Evolutionary conservation across 2,888 invertebrate species (phyloP).

Genomic region (Galerucella pusilla): DNA sequence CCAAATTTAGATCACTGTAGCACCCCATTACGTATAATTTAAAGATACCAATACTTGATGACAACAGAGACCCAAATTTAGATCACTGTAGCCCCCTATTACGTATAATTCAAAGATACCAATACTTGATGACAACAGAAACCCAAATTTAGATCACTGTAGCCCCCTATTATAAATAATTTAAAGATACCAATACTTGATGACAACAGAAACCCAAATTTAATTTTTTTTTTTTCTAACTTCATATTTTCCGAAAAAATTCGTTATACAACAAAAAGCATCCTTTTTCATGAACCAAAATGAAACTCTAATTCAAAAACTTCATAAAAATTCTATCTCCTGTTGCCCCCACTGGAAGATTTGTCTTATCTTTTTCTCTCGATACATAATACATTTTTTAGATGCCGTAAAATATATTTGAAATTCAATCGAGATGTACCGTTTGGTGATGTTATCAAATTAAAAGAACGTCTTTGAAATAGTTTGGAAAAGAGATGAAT

Average conservation of each 20-base stretch:
- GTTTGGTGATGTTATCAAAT: conserved; percentile 5
- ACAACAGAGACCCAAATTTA: not conserved
- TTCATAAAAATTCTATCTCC: not conserved
- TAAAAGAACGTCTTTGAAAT: conserved; percentile 1
- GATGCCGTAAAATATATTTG: not conserved
- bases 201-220: not conserved
- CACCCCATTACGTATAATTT: not conserved
- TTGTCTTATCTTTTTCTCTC: not conserved
- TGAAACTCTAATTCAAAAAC: not conserved
- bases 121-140: not conserved
- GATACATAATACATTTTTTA: not conserved
- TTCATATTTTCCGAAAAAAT: not conserved
- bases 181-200: not conserved
- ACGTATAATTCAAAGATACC: not conserved
- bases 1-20: not conserved
- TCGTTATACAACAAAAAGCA: too few relatives aligned
- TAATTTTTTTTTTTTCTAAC: too few relatives aligned
- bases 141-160: not conserved
- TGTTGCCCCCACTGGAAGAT: not conserved
- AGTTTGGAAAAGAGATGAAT: not conserved
- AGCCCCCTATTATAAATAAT: not conserved
- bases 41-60: not conserved
- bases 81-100: not conserved
- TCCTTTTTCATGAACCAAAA: not conserved
- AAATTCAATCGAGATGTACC: not conserved